Conservation (phyloP, 2,797 vertebrate species). For the Muraenolepis orangiensis region DNA sequence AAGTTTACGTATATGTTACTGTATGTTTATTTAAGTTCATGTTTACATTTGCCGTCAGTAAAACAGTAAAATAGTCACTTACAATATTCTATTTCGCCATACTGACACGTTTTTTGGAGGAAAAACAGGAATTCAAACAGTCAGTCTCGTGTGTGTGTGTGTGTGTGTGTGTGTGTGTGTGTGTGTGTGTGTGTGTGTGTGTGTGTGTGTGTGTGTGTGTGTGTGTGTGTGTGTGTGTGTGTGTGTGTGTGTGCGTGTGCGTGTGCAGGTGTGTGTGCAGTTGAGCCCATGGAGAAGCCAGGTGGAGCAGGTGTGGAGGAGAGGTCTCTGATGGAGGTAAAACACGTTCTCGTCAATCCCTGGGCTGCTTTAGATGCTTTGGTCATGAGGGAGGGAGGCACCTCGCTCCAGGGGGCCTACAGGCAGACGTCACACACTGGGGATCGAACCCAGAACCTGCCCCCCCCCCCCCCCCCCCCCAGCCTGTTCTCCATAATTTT, state of each 20-base stretch:
- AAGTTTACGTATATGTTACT: too few relatives aligned
- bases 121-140: too few relatives aligned
- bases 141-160: not conserved
- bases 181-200: not conserved
- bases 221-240: constrained; percentile 6
- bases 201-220: not conserved
- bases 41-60: too few relatives aligned
- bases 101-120: too few relatives aligned
- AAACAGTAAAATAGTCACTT: too few relatives aligned
- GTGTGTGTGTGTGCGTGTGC: constrained; percentile 3
- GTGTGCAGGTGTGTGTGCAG: constrained; percentile 27
- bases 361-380: not conserved
- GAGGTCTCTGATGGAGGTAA: constrained; percentile 55
- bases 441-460: too few relatives aligned
- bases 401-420: too few relatives aligned
- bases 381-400: too few relatives aligned
- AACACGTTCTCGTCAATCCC: not conserved
- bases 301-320: constrained; percentile 47
- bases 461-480: too few relatives aligned
- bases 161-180: not conserved
- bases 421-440: too few relatives aligned
- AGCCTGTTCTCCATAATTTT: not conserved
- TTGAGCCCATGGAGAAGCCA: constrained; percentile 55
- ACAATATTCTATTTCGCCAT: too few relatives aligned
- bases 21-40: too few relatives aligned